A percentile compares a stretch with the other conserved stretches of the same genome.
These are phyloP conservation scores for Pterostichus niger DNA, from an alignment of 2,888 invertebrate genomes.

Conservation along the genomic window DNA sequence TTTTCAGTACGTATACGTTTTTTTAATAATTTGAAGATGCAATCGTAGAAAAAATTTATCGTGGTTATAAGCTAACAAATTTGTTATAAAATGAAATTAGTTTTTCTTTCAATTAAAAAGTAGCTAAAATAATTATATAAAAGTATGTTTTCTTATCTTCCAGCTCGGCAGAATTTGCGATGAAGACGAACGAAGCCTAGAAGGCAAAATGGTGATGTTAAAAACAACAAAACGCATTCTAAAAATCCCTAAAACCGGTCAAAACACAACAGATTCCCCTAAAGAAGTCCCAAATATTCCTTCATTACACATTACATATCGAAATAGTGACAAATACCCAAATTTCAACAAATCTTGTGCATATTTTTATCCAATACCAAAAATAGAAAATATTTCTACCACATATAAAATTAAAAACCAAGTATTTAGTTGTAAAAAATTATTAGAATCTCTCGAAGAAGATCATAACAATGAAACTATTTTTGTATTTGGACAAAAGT, in stretches of 20 bases:
- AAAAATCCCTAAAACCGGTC: constrained; percentile 80
- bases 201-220: constrained; percentile 82
- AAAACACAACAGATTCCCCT: constrained; percentile 73
- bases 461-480: constrained; percentile 20
- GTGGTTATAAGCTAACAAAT: too few species aligned
- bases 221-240: constrained; percentile 87
- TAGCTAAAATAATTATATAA: too few species aligned
- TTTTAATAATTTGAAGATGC: too few species aligned
- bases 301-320: constrained; percentile 75
- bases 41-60: too few species aligned
- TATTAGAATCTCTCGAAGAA: constrained; percentile 10
- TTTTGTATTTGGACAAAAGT: constrained; percentile 72
- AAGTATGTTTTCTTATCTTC: constrained; percentile 60
- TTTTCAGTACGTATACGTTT: too few species aligned
- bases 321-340: constrained; percentile 57
- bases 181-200: constrained; percentile 80
- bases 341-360: constrained; percentile 43
- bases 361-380: constrained; percentile 61
- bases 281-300: constrained; percentile 76
- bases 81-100: too few species aligned
- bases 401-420: constrained; percentile 39
- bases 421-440: constrained; percentile 12
- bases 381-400: constrained; percentile 48
- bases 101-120: too few species aligned
- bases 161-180: constrained; percentile 81